Base-by-base conservation (phyloP, 2,888 invertebrate genomes). In the Pyrochroa serraticornis region DNA sequence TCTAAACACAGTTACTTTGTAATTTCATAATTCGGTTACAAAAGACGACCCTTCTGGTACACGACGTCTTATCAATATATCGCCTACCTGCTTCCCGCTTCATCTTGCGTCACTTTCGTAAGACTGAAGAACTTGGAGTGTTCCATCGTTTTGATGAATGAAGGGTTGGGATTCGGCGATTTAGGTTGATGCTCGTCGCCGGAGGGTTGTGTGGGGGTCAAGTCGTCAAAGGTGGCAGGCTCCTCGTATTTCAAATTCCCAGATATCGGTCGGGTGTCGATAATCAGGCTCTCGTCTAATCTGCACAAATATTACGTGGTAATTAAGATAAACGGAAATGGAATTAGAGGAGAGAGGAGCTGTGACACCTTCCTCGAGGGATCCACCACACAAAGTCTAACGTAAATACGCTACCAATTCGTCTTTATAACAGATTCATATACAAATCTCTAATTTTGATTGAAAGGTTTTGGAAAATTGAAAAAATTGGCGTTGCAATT, bases 281-380 rank as follows among this genome's bases (percentile, higher is more conserved):
- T 74, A 30, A 87, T 84, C 39, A 86, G 75, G 42, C 83, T 84
- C 72, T 89, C 88, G 68, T 88, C 88, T 72, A 89, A 77, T 55
- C 78, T 78, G 66, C 49, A 67, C 22, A 30, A 51, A 46, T 2
- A 12, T 33, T 33, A 50, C 10, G 37, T 37, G 37, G 12, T 46
- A 9, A 14, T 2, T 47, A 47, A 22, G 22, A 22, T 22, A 22
- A 22, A 22, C 22, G 22, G 22, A 22, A 22, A 22, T 5, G 22
- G 22, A 22, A 22, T 22, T 22, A 22, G 3, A 22, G 22, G 22
- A 22, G 5, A 22, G 22, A 5, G 22, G 22, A 22, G 22, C 22
- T 3, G 5, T 3, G 22, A 22, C 22, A 22, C 22, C 22, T 22
- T 22, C 2, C 2, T 22, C 22, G 22, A 5, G 22, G 5, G 5